phyloP scores from a whole-genome alignment of 2,113 vertebrate species.

The Tenrec ecaudatus region DNA sequence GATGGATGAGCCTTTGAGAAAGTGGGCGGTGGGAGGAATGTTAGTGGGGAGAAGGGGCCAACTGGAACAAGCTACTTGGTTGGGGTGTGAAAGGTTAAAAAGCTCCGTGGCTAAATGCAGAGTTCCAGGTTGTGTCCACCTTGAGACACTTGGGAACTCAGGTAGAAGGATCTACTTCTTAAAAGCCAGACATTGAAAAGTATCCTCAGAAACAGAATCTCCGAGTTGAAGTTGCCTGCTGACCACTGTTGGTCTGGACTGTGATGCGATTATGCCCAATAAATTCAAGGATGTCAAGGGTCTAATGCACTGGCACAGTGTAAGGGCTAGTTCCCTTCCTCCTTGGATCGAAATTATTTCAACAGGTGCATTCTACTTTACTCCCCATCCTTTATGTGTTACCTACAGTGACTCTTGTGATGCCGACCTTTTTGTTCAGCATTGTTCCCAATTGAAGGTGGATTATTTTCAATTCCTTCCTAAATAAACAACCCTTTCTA shows the following conservation, averaged over 20 bases:
- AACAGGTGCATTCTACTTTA: neutral
- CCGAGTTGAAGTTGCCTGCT: no score
- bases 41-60: neutral
- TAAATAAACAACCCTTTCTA: neutral
- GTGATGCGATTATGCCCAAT: no score
- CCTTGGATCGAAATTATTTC: neutral
- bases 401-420: neutral
- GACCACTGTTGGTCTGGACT: no score
- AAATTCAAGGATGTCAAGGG: neutral
- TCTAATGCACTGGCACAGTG: neutral
- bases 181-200: no score
- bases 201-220: no score
- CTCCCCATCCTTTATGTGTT: neutral
- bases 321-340: neutral
- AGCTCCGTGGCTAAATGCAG: no score
- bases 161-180: no score
- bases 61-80: neutral
- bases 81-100: no score
- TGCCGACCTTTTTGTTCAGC: no score
- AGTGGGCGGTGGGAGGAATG: neutral
- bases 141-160: no score
- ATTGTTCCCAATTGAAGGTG: no score
- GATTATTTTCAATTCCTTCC: neutral
- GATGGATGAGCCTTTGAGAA: neutral
- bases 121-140: no score